Conservation (phyloP, 2,113 vertebrate genomes). For the Taxidea taxus region DNA sequence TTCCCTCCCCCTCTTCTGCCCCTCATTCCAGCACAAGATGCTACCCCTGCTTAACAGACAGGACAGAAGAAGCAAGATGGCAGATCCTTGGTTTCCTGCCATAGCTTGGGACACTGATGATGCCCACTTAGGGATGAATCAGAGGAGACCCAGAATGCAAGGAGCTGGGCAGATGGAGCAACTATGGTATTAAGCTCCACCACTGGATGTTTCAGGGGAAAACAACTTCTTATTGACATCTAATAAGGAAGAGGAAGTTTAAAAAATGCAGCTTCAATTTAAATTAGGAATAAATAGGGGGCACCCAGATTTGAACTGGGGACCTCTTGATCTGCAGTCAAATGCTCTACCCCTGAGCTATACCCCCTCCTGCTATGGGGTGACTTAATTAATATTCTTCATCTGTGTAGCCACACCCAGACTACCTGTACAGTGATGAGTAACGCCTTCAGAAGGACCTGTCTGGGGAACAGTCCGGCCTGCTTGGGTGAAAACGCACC, state of each 20-base stretch:
- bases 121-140: too few species aligned
- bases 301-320: constrained; percentile 31
- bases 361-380: neutral
- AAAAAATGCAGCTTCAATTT: neutral
- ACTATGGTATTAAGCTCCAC: neutral
- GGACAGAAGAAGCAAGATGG: neutral
- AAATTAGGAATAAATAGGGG: neutral
- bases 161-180: neutral
- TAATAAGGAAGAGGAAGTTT: neutral
- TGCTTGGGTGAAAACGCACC: too few species aligned
- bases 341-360: constrained; percentile 53
- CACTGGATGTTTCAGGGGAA: neutral
- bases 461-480: too few species aligned
- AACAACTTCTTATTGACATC: neutral
- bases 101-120: neutral
- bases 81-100: neutral
- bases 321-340: constrained; percentile 53
- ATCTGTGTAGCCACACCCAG: neutral
- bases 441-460: neutral
- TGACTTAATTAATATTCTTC: constrained; percentile 13
- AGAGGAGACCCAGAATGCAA: neutral
- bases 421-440: neutral
- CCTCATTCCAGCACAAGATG: too few species aligned
- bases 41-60: too few species aligned
- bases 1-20: neutral